Percentiles rank a stretch among this genome's conserved stretches.
Evolutionary conservation across 2,797 vertebrate species (phyloP).

Genomic region (Cirrhinus molitorella): DNA sequence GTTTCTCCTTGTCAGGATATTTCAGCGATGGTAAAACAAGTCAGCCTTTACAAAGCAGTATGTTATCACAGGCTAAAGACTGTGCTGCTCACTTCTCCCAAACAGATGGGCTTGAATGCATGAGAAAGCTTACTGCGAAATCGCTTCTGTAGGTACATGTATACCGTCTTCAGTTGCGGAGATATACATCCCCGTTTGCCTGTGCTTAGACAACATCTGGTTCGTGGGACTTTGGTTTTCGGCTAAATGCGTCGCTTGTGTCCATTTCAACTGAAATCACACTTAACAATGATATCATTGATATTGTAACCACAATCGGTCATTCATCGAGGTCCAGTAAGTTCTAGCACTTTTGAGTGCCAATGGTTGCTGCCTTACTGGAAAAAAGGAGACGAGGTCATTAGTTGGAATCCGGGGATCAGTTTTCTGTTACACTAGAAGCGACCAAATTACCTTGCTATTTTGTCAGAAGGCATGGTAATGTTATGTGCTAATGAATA

Average conservation of each 20-base stretch:
- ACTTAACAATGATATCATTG: slow-evolving; percentile 55
- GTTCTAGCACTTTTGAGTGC: slow-evolving; percentile 46
- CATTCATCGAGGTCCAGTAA: slow-evolving; percentile 39
- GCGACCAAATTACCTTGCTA: slow-evolving; percentile 58
- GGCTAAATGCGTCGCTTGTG: slow-evolving; percentile 39
- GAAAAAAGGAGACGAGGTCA: slow-evolving; percentile 48
- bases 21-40: slow-evolving; percentile 55
- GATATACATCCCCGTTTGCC: neutral
- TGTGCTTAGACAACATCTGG: slow-evolving; percentile 19
- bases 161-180: neutral
- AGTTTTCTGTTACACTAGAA: slow-evolving; percentile 53
- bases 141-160: slow-evolving; percentile 19
- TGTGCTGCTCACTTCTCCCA: slow-evolving; percentile 20
- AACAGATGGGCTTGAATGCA: slow-evolving; percentile 44
- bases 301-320: slow-evolving; percentile 46
- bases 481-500: slow-evolving; percentile 47
- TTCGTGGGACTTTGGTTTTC: neutral
- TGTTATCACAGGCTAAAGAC: slow-evolving; percentile 57
- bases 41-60: slow-evolving; percentile 45
- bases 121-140: slow-evolving; percentile 11
- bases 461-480: slow-evolving; percentile 42
- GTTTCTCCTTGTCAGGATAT: slow-evolving; percentile 55
- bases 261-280: slow-evolving; percentile 55
- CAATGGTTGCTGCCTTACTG: slow-evolving; percentile 38
- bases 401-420: slow-evolving; percentile 46